phyloP scores from a whole-genome alignment of 2,113 vertebrate genomes.

The Rostratula benghalensis region DNA sequence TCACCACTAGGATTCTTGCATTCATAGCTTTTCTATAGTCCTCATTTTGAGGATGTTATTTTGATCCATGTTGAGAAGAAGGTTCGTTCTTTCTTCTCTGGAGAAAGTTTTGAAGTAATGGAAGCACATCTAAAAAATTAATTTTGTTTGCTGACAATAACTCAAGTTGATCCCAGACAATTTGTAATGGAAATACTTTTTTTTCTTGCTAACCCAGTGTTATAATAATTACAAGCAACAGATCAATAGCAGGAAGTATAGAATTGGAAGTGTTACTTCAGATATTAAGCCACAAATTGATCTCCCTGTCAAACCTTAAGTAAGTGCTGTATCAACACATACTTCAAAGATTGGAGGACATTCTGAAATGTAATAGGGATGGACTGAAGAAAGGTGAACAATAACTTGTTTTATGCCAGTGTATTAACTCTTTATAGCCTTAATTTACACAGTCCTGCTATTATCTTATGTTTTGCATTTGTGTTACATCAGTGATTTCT shows the following conservation, averaged over 20 bases:
- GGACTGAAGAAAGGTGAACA: not conserved
- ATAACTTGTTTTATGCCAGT: not conserved
- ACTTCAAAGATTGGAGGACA: not conserved
- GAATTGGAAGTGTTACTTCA: slow-evolving; percentile 2
- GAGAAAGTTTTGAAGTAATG: not conserved
- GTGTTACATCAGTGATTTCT: not conserved
- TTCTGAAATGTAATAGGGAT: not conserved
- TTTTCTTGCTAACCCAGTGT: not conserved
- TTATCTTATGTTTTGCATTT: not conserved
- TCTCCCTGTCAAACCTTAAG: slow-evolving; percentile 24
- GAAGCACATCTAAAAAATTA: not conserved
- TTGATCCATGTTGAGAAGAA: not conserved
- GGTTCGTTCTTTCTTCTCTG: not conserved
- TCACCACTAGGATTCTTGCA: not conserved
- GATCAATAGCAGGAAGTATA: slow-evolving; percentile 23
- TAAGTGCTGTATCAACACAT: slow-evolving; percentile 13
- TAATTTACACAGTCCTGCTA: not conserved
- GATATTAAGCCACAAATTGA: slow-evolving; percentile 55
- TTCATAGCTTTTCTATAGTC: not conserved
- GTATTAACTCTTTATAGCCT: not conserved
- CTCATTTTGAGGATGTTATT: not conserved
- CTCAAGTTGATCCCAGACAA: not conserved
- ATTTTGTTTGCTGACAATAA: not conserved
- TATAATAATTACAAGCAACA: slow-evolving; percentile 17
- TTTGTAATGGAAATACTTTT: slow-evolving; percentile 21